phyloP scores from a whole-genome alignment of 92 coral and sea anemone genomes.

The Pocillopora grandis region DNA sequence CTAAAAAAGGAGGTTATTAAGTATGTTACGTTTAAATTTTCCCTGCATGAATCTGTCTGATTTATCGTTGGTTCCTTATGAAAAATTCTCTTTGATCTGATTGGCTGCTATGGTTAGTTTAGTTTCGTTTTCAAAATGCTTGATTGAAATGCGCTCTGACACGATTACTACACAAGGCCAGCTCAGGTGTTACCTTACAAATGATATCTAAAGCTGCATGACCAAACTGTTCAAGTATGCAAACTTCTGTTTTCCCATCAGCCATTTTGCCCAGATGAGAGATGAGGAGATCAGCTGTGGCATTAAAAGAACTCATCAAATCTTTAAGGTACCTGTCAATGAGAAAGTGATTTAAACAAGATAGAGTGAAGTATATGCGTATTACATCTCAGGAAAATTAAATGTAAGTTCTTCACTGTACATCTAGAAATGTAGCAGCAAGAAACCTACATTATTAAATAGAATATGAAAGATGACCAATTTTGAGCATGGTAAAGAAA shows the following conservation, averaged over 20 bases:
- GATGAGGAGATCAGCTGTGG: constrained; percentile 63
- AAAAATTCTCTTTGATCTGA: no score
- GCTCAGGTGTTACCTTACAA: constrained; percentile 56
- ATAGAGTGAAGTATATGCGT: not conserved
- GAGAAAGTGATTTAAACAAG: not conserved
- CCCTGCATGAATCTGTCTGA: no score
- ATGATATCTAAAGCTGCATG: constrained; percentile 75
- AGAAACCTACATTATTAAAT: no score
- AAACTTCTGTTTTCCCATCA: constrained; percentile 56
- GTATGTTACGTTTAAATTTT: no score
- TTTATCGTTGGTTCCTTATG: no score
- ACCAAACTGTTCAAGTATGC: constrained; percentile 63
- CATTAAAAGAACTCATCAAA: constrained; percentile 67
- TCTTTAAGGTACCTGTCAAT: constrained; percentile 56
- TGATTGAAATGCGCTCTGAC: no score
- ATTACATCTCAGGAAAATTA: not conserved
- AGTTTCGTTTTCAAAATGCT: no score
- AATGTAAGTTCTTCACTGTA: not conserved
- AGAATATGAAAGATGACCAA: no score
- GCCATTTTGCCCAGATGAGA: constrained; percentile 58
- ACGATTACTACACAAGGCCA: not conserved
- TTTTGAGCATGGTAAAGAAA: no score
- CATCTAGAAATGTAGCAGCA: no score
- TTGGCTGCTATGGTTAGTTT: no score
- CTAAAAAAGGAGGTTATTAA: no score